phyloP scores from a whole-genome alignment of 2,113 vertebrate genomes.

The Cyphomyrus discorhynchus region DNA sequence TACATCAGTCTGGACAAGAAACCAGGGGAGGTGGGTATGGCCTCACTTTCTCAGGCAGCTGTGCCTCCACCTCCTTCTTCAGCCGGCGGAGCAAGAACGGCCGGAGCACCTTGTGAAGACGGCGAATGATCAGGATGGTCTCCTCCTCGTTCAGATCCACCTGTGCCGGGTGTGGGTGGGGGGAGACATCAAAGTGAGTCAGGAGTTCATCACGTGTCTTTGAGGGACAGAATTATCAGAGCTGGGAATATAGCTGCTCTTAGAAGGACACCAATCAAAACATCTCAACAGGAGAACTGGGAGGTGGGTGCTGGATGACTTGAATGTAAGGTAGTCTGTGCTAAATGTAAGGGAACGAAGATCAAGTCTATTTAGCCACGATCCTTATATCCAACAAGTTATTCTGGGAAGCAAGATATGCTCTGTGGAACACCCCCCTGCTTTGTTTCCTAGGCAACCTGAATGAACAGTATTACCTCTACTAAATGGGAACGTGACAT shows the following conservation, averaged over 20 bases:
- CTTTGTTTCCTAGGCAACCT: neutral
- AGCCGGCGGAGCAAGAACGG: slow-evolving; percentile 89
- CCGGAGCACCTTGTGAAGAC: slow-evolving; percentile 88
- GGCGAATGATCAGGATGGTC: slow-evolving; percentile 92
- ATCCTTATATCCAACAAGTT: neutral
- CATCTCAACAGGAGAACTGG: neutral
- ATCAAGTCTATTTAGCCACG: neutral
- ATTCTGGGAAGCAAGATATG: neutral
- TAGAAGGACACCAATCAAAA: neutral
- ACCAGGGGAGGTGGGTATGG: neutral
- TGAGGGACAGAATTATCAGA: neutral
- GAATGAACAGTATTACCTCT: neutral
- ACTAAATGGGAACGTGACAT: neutral
- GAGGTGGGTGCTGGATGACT: neutral
- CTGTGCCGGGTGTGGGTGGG: slow-evolving; percentile 46
- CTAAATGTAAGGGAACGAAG: neutral
- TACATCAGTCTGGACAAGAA: neutral
- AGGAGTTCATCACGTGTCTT: neutral
- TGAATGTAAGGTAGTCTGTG: neutral
- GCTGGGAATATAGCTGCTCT: neutral
- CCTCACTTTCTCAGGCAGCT: slow-evolving; percentile 89
- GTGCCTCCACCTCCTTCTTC: slow-evolving; percentile 94
- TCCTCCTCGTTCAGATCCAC: slow-evolving; percentile 96
- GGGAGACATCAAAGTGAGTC: neutral
- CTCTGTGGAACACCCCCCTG: neutral